phyloP scores from a whole-genome alignment of 1,140 invertebrate species.

The Holcopasites calliopsidis region DNA sequence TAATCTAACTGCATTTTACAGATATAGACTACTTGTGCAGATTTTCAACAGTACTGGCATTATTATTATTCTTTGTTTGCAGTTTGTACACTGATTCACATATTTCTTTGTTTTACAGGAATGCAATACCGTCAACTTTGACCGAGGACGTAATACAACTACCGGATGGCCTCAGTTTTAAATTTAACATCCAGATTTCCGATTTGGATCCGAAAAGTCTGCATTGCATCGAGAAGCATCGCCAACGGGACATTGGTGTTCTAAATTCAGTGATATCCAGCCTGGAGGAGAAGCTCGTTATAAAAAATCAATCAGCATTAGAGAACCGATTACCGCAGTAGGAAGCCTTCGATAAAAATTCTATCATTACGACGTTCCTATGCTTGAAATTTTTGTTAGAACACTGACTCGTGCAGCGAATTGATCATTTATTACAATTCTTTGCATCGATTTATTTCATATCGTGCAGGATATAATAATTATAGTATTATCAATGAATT shows the following conservation, averaged over 20 bases:
- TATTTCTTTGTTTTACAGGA: slow-evolving; percentile 58
- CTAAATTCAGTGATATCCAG: slow-evolving; percentile 68
- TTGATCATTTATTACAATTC: neutral
- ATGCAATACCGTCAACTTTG: slow-evolving; percentile 19
- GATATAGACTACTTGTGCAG: too few relatives aligned
- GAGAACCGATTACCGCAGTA: slow-evolving; percentile 3
- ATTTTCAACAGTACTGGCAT: neutral
- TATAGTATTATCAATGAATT: neutral
- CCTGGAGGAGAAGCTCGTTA: slow-evolving; percentile 41
- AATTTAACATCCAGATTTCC: slow-evolving; percentile 77
- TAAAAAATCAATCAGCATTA: slow-evolving; percentile 17
- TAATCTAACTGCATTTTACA: neutral
- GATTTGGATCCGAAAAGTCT: slow-evolving; percentile 81
- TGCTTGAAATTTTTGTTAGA: neutral
- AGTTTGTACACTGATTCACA: slow-evolving; percentile 22
- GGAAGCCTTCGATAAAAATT: neutral
- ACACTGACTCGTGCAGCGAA: too few relatives aligned
- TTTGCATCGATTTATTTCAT: neutral
- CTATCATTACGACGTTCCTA: neutral
- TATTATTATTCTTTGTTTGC: neutral
- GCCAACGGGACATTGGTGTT: slow-evolving; percentile 75
- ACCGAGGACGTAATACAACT: slow-evolving; percentile 67
- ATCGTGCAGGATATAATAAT: neutral
- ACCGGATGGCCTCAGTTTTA: slow-evolving; percentile 70
- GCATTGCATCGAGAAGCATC: slow-evolving; percentile 80